Conservation (phyloP, 2,888 invertebrate species). For the Cataglyphis rosenhaueri region DNA sequence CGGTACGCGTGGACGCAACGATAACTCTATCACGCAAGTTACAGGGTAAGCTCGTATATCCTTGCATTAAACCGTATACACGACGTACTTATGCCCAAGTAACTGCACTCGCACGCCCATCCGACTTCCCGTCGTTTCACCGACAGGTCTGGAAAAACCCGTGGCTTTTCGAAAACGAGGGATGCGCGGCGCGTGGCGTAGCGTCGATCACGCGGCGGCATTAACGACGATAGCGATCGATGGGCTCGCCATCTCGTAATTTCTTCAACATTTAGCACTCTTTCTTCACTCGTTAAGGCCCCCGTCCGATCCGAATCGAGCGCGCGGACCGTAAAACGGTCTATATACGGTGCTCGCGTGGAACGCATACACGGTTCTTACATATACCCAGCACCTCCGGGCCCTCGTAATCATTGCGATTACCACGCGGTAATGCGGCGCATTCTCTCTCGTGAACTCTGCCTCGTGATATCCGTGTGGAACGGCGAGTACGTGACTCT, state of each 20-base stretch:
- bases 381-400: slow-evolving; percentile 65
- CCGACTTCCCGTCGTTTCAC: slow-evolving; percentile 35
- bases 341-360: slow-evolving; percentile 68
- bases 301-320: slow-evolving; percentile 57
- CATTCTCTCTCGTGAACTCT: slow-evolving; percentile 42
- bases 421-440: slow-evolving; percentile 69
- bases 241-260: slow-evolving; percentile 71
- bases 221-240: slow-evolving; percentile 71
- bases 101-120: slow-evolving; percentile 41
- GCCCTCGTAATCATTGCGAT: slow-evolving; percentile 76
- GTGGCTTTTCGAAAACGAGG: slow-evolving; percentile 54
- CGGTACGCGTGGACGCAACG: slow-evolving; percentile 26
- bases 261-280: slow-evolving; percentile 74
- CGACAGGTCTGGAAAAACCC: slow-evolving; percentile 18
- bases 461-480: slow-evolving; percentile 48
- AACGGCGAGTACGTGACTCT: slow-evolving; percentile 54
- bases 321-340: slow-evolving; percentile 64
- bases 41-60: slow-evolving; percentile 61
- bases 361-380: slow-evolving; percentile 70
- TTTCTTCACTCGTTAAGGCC: slow-evolving; percentile 64
- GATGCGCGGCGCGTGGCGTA: slow-evolving; percentile 67
- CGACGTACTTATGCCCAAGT: slow-evolving; percentile 17
- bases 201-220: slow-evolving; percentile 68
- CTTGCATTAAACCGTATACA: slow-evolving; percentile 55
- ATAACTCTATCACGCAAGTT: slow-evolving; percentile 56